Percentiles rank a stretch among this genome's conserved stretches.
phyloP scores from a whole-genome alignment of 2,888 invertebrate genomes.

The Dolichopus griseipennis region DNA sequence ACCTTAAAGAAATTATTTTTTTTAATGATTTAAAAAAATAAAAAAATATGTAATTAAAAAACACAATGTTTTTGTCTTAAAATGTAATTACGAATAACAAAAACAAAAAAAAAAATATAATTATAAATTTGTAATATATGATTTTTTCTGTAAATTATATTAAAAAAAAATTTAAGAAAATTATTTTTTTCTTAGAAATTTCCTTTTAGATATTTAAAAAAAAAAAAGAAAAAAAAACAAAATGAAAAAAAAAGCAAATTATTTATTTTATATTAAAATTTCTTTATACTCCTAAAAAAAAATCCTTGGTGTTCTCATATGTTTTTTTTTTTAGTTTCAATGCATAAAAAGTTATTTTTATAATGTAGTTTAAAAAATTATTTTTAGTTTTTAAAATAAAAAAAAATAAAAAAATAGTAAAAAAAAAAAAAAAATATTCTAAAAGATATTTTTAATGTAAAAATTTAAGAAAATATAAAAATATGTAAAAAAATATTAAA shows the following conservation, averaged over 20 bases:
- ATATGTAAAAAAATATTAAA: background rate
- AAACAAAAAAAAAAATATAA: background rate
- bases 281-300: background rate
- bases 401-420: background rate
- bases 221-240: no score
- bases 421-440: background rate
- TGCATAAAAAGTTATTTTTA: background rate
- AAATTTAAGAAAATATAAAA: background rate
- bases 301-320: background rate
- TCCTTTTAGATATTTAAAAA: background rate
- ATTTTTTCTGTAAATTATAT: background rate
- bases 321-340: background rate
- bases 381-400: background rate
- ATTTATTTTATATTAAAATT: constrained; percentile 6
- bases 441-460: background rate
- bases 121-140: background rate
- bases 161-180: background rate
- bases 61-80: background rate
- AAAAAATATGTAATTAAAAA: background rate
- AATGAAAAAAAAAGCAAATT: background rate
- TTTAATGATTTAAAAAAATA: no score
- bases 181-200: background rate
- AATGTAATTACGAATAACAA: background rate
- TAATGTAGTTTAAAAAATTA: background rate
- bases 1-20: background rate